phyloP scores from a whole-genome alignment of 2,113 vertebrate species.

The Periophthalmodon schlosseri region DNA sequence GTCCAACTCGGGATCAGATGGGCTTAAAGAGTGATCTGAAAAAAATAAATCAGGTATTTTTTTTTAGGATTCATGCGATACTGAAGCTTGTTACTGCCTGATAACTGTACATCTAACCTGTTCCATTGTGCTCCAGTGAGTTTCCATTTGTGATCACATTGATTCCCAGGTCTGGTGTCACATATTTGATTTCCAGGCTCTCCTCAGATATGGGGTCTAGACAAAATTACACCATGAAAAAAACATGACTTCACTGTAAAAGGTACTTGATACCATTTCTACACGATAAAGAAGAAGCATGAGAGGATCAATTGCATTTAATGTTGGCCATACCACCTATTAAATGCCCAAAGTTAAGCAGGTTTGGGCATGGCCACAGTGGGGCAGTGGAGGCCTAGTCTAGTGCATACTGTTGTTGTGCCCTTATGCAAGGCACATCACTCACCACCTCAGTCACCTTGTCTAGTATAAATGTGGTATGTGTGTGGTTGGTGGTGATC shows the following conservation, averaged over 20 bases:
- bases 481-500: too few species aligned
- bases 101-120: slow-evolving; percentile 46
- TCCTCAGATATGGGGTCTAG: slow-evolving; percentile 43
- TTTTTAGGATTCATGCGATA: not conserved
- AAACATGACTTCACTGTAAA: not conserved
- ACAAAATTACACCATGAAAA: slow-evolving; percentile 3
- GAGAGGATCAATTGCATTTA: too few species aligned
- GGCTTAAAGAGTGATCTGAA: slow-evolving; percentile 61
- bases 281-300: not conserved
- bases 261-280: not conserved
- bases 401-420: too few species aligned
- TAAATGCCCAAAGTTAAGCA: too few species aligned
- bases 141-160: slow-evolving; percentile 61
- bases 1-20: slow-evolving; percentile 64
- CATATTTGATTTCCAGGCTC: slow-evolving; percentile 46
- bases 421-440: too few species aligned
- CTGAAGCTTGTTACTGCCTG: not conserved
- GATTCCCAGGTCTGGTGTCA: slow-evolving; percentile 37
- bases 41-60: not conserved
- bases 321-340: too few species aligned
- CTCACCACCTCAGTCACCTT: too few species aligned
- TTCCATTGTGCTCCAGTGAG: slow-evolving; percentile 53
- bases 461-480: too few species aligned
- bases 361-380: too few species aligned
- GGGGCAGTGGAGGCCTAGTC: too few species aligned